Percentiles rank a stretch among this genome's conserved stretches.
phyloP scores from a whole-genome alignment of 2,797 vertebrate genomes.

The Crypturellus tataupa region DNA sequence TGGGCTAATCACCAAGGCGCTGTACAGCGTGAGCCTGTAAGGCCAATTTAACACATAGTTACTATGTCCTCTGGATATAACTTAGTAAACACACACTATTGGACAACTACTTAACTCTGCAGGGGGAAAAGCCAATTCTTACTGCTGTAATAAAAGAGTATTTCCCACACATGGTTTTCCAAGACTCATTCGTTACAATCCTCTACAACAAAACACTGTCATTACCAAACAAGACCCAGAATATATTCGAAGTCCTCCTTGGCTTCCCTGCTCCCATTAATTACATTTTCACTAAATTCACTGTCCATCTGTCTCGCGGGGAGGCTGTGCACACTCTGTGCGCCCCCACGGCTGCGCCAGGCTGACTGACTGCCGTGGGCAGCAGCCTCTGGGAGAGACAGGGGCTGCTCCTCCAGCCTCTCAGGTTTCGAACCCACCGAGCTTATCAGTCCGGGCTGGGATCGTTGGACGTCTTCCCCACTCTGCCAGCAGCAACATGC shows the following conservation, averaged over 20 bases:
- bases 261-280: neutral
- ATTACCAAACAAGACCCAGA: neutral
- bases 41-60: neutral
- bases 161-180: neutral
- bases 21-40: neutral
- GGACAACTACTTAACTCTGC: neutral
- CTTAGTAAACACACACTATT: neutral
- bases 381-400: neutral
- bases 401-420: neutral
- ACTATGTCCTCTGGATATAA: rapidly evolving
- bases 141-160: neutral
- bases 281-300: neutral
- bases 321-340: neutral
- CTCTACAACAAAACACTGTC: neutral
- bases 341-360: neutral
- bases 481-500: neutral
- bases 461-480: rapidly evolving
- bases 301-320: neutral
- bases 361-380: neutral
- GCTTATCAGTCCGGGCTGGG: neutral
- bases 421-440: neutral
- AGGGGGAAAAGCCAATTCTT: neutral
- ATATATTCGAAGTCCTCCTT: neutral
- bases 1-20: neutral
- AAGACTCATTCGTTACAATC: neutral